phyloP scores from a whole-genome alignment of 2,797 vertebrate species.

The Varecia variegata region DNA sequence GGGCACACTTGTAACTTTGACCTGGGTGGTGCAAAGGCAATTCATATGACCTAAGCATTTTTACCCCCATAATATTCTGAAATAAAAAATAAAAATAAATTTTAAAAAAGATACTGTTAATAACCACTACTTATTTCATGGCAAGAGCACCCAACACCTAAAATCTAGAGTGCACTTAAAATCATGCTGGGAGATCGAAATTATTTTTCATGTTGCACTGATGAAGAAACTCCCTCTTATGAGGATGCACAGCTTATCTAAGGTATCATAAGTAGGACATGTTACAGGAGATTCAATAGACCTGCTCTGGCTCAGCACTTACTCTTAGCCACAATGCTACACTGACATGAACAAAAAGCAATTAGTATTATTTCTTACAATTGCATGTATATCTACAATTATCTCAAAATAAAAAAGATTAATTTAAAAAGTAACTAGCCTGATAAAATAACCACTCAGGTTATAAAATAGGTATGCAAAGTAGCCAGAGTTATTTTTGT shows the following conservation, averaged over 20 bases:
- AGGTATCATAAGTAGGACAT: background rate
- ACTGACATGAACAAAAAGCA: background rate
- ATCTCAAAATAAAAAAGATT: slow-evolving; percentile 44
- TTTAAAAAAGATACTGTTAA: background rate
- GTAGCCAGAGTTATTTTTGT: background rate
- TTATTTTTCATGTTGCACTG: background rate
- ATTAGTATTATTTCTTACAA: slow-evolving; percentile 6
- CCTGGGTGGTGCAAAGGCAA: no score
- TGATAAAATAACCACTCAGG: background rate
- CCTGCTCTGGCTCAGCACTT: background rate
- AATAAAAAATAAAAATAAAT: background rate
- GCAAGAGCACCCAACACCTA: background rate
- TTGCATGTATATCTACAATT: background rate
- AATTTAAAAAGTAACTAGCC: slow-evolving; percentile 45
- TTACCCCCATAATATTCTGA: no score
- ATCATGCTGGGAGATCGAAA: background rate
- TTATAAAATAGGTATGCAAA: slow-evolving; percentile 35
- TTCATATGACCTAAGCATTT: no score
- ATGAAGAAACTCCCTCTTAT: background rate
- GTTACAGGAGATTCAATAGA: background rate
- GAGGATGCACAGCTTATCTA: background rate
- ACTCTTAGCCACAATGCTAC: background rate
- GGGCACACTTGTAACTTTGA: no score
- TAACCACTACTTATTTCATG: background rate
- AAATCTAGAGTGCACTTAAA: background rate